phyloP scores from a whole-genome alignment of 2,113 vertebrate genomes.

The Scytalopus superciliaris region DNA sequence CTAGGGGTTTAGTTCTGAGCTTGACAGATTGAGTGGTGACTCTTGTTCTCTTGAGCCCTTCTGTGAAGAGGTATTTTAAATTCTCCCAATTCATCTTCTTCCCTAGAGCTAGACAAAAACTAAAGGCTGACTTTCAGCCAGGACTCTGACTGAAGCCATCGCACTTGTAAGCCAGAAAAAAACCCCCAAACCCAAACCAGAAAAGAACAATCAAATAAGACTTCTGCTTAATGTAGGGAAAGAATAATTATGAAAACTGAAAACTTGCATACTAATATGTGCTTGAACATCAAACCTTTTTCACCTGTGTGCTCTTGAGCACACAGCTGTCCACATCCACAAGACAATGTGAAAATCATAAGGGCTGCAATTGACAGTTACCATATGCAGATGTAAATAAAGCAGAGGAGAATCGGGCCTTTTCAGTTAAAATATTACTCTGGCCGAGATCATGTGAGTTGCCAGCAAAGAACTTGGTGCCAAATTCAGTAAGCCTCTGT shows the following conservation, averaged over 20 bases:
- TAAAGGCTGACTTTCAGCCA: not conserved
- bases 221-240: not conserved
- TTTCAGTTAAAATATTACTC: not conserved
- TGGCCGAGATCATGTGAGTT: not conserved
- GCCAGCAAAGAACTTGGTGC: not conserved
- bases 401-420: constrained; percentile 1
- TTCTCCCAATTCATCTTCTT: not conserved
- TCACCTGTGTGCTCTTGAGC: not conserved
- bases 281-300: not conserved
- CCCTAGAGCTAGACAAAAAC: not conserved
- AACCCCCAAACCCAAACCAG: not conserved
- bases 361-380: not conserved
- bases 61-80: constrained; percentile 14
- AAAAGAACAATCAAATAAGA: not conserved
- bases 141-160: not conserved
- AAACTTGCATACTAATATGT: not conserved
- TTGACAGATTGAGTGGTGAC: constrained; percentile 10
- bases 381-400: not conserved
- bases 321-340: not conserved
- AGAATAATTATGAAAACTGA: not conserved
- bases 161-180: not conserved
- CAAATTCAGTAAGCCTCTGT: constrained; percentile 13
- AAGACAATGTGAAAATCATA: not conserved
- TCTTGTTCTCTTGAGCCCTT: not conserved
- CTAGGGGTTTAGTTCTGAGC: not conserved